Evolutionary conservation across 2,888 invertebrate genomes (phyloP).

Genomic region (Drosophila atroscutellata): DNA sequence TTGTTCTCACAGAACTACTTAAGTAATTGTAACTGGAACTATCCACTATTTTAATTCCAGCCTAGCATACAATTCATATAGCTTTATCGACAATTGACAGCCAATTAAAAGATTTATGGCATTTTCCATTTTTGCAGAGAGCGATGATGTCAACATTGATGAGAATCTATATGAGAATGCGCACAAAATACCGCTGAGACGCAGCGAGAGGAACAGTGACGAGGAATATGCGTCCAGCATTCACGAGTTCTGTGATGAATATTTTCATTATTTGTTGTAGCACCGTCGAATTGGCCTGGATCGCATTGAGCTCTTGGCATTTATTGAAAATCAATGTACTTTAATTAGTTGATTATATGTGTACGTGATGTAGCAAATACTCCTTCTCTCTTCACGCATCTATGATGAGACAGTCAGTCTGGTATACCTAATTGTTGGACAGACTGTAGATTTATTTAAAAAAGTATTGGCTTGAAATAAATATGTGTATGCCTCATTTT

Average conservation of each 20-base stretch:
- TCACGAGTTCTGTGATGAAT: slow-evolving; percentile 82
- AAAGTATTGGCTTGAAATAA: slow-evolving; percentile 56
- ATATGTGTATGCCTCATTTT: slow-evolving; percentile 46
- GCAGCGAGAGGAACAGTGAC: slow-evolving; percentile 78
- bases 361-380: not conserved
- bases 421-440: slow-evolving; percentile 32
- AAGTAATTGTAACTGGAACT: not conserved
- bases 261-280: slow-evolving; percentile 78
- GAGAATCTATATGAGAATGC: slow-evolving; percentile 83
- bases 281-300: slow-evolving; percentile 25
- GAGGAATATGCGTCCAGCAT: slow-evolving; percentile 72
- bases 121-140: slow-evolving; percentile 30
- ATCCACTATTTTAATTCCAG: not conserved
- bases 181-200: slow-evolving; percentile 80
- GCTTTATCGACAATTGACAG: slow-evolving; percentile 28
- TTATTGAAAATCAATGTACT: slow-evolving; percentile 23
- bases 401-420: slow-evolving; percentile 33
- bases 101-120: slow-evolving; percentile 18
- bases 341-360: slow-evolving; percentile 17
- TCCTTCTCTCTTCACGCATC: not conserved
- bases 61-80: not conserved
- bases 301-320: slow-evolving; percentile 17
- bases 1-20: not conserved
- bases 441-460: slow-evolving; percentile 48
- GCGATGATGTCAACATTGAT: slow-evolving; percentile 79